These are phyloP conservation scores for Urocyon cinereoargenteus DNA, from an alignment of 2,797 vertebrate species.

Conservation along the genomic window DNA sequence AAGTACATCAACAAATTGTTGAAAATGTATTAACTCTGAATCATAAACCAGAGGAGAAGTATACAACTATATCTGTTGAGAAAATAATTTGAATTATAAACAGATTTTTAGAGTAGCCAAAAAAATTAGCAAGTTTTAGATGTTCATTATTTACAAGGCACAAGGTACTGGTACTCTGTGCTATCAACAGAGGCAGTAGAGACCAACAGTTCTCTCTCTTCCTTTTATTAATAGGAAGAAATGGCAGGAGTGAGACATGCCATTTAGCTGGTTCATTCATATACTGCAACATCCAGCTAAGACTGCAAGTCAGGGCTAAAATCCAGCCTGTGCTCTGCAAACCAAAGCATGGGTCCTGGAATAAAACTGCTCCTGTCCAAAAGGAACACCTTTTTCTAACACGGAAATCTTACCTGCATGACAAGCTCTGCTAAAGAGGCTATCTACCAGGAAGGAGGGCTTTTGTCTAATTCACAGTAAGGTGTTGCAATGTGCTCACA, in stretches of 20 bases:
- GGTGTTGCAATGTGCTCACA: not conserved
- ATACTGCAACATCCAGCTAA: not conserved
- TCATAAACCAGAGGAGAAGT: not conserved
- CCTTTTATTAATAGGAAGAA: not conserved
- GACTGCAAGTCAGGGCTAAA: not conserved
- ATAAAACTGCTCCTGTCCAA: not conserved
- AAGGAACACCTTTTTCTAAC: not conserved
- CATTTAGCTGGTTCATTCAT: not conserved
- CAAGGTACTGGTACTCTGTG: not conserved
- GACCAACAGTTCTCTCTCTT: not conserved
- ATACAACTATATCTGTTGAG: not conserved
- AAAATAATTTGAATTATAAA: slow-evolving; percentile 61
- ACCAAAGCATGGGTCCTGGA: not conserved
- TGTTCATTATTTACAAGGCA: not conserved
- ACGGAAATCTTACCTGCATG: not conserved
- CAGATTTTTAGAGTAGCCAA: not conserved
- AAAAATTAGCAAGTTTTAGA: slow-evolving; percentile 32
- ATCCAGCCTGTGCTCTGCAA: not conserved
- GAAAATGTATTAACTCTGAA: slow-evolving; percentile 30
- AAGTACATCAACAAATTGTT: not conserved
- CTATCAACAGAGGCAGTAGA: not conserved
- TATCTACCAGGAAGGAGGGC: not conserved
- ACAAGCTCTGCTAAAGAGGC: not conserved
- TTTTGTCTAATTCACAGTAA: slow-evolving; percentile 39
- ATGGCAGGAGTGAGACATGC: not conserved